A percentile compares a stretch with the other conserved stretches of the same genome.
These are phyloP conservation scores for Riptortus pedestris DNA, from an alignment of 1,140 invertebrate species.

Conservation along the genomic window DNA sequence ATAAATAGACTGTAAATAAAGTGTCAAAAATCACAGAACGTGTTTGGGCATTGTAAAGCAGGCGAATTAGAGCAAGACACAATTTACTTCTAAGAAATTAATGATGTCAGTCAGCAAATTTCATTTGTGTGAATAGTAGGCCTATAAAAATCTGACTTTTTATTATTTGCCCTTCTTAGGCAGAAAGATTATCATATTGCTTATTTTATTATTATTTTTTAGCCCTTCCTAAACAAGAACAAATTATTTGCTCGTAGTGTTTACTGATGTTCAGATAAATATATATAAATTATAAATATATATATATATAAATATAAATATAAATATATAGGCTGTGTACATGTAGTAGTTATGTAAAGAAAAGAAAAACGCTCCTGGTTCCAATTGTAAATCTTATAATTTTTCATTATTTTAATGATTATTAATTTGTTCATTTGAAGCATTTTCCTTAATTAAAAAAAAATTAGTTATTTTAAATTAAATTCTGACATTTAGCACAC, in stretches of 20 bases:
- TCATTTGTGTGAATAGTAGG: conserved; percentile 18
- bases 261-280: not conserved
- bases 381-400: not conserved
- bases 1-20: conserved; percentile 13
- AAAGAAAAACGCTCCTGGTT: not conserved
- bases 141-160: conserved; percentile 7
- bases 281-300: not conserved
- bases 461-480: too few relatives aligned
- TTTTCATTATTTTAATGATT: not conserved
- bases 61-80: conserved; percentile 22
- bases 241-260: not conserved
- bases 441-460: too few relatives aligned
- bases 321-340: conserved; percentile 14
- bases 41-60: conserved; percentile 26
- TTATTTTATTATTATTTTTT: too few relatives aligned
- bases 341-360: conserved; percentile 8
- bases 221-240: too few relatives aligned
- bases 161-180: not conserved
- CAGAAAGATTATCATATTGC: too few relatives aligned
- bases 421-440: not conserved
- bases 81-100: conserved; percentile 2
- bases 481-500: not conserved
- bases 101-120: conserved; percentile 6
- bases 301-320: not conserved
- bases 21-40: conserved; percentile 10